phyloP scores from a whole-genome alignment of 2,888 invertebrate species.

The Podotricha telesiphe region DNA sequence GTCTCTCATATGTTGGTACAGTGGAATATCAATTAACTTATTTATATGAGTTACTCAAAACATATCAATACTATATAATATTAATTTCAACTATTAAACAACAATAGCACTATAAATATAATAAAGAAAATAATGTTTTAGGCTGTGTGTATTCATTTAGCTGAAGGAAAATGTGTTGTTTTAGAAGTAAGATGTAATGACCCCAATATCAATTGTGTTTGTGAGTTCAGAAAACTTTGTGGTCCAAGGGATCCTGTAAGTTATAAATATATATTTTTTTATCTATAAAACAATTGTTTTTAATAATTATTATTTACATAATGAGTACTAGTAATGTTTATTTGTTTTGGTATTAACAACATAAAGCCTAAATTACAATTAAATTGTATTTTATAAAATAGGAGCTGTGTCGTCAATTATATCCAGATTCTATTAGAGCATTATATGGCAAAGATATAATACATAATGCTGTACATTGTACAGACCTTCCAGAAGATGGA shows the following conservation, averaged over 20 bases:
- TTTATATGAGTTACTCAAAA: no score
- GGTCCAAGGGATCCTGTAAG: slow-evolving; percentile 91
- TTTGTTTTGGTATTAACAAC: background rate
- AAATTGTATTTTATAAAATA: slow-evolving; percentile 46
- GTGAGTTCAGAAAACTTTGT: slow-evolving; percentile 90
- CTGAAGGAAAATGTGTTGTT: slow-evolving; percentile 93
- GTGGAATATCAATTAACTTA: no score
- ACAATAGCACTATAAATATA: slow-evolving; percentile 28
- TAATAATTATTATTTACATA: slow-evolving; percentile 30
- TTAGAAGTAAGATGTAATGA: slow-evolving; percentile 88
- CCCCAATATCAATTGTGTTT: slow-evolving; percentile 80
- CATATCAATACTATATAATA: no score
- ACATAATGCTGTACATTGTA: slow-evolving; percentile 95
- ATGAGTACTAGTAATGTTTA: slow-evolving; percentile 57
- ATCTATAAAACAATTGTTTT: no score
- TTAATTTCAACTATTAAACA: background rate
- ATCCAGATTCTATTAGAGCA: slow-evolving; percentile 92
- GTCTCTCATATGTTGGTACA: no score
- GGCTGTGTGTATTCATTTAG: slow-evolving; percentile 91
- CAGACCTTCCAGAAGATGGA: slow-evolving; percentile 95
- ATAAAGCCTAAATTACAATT: background rate
- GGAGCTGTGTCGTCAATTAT: slow-evolving; percentile 84
- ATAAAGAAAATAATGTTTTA: slow-evolving; percentile 55
- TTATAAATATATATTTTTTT: slow-evolving; percentile 3
- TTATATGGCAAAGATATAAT: slow-evolving; percentile 91